Base-by-base conservation (phyloP, 2,888 invertebrate genomes). In the Punctoribates punctum region DNA sequence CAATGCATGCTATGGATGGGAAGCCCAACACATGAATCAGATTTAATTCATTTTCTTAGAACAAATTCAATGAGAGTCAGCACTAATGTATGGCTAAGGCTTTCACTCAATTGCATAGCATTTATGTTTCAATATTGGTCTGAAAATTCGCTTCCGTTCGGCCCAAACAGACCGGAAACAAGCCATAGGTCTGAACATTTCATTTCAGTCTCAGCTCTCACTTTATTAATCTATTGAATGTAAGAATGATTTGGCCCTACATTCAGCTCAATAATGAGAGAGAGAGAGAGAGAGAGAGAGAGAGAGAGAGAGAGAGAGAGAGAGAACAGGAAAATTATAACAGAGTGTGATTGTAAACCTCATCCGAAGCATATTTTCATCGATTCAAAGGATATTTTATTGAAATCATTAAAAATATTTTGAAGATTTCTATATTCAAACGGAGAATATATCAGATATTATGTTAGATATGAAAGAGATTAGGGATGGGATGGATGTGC, bases 1-100 rank as follows among this genome's bases (percentile, higher is more conserved):
- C 0, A 72, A 13, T 72, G 48, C n/a, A 25, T 48, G 38, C 27
- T 38, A 9, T 72, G 25, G 65, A 27, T 34, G 23, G 13, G 46
- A 72, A 72, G 46, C 72, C 72, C 46, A 72, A 72, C 72, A 72
- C 72, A 72, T 72, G 46, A 72, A 72, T 72, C 48, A 46, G 72
- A 46, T 72, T 72, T 67, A 67, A 67, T 67, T 72, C 48, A 72
- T 72, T 65, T 72, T 72, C 72, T 72, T 13, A 25, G 72, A 72
- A 72, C 20, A n/a, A 17, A 46, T 72, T 42, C 11, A 25, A 48
- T 46, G 29, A 46, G 20, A 72, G 48, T 20, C 72, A 25, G 1
- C 23, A 48, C 25, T 72, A 23, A 67, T 67, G 65, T 67, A 38
- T 38, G 34, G 72, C 23, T 60, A 27, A 57, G 34, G 48, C 72